phyloP scores from a whole-genome alignment of 2,797 vertebrate genomes.

The Melanitta fusca region DNA sequence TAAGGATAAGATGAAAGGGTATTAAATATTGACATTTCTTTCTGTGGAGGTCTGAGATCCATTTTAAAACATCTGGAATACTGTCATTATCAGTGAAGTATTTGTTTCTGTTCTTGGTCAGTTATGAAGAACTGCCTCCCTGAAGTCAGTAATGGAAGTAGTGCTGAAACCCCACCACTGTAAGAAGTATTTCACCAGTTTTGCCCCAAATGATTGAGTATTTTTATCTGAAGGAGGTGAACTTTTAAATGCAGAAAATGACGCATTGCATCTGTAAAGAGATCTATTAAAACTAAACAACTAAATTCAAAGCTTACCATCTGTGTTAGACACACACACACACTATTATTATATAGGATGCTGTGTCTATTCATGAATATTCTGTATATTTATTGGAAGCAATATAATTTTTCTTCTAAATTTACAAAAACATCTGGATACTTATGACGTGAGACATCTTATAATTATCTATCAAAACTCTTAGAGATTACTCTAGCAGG shows the following conservation, averaged over 20 bases:
- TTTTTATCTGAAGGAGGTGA: background rate
- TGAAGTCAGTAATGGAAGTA: background rate
- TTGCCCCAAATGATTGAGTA: background rate
- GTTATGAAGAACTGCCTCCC: background rate
- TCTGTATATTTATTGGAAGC: background rate
- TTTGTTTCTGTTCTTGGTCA: background rate
- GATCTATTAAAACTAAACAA: background rate
- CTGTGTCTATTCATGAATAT: background rate
- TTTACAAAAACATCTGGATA: background rate
- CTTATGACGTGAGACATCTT: background rate
- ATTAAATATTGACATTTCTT: background rate
- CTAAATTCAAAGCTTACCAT: background rate
- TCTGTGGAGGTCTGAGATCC: background rate
- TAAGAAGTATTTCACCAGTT: background rate
- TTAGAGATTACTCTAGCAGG: background rate
- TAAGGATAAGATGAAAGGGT: background rate
- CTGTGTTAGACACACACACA: background rate
- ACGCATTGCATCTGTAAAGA: background rate
- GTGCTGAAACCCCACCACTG: background rate
- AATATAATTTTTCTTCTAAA: background rate
- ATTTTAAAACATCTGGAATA: background rate
- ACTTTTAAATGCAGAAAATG: background rate
- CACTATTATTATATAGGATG: background rate
- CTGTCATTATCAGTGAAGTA: background rate
- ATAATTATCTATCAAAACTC: conserved; percentile 7